These are phyloP conservation scores for Danio jaintianensis DNA, from an alignment of 2,797 vertebrate species.

Conservation along the genomic window DNA sequence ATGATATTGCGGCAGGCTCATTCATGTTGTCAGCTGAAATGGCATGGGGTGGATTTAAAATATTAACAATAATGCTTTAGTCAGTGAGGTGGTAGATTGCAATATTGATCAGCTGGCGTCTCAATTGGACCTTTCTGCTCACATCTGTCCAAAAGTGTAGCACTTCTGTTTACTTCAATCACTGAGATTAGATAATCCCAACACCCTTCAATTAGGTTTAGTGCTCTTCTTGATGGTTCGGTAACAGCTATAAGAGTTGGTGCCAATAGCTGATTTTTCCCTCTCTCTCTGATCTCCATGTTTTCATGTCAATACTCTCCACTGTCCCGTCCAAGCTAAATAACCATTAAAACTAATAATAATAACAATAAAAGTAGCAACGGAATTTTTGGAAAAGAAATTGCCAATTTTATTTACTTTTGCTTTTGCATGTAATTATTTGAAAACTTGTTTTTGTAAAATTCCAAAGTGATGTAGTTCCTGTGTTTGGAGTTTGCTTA, in stretches of 20 bases:
- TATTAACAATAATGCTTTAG: constrained; percentile 35
- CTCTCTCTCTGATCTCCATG: no score
- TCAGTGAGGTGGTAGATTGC: constrained; percentile 40
- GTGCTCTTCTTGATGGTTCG: not conserved
- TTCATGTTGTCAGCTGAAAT: constrained; percentile 43
- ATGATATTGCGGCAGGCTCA: not conserved
- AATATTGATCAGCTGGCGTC: constrained; percentile 31
- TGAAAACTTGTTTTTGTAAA: not conserved
- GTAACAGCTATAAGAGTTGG: no score
- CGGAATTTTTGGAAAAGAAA: no score
- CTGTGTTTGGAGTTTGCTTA: constrained; percentile 3
- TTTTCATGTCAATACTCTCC: no score
- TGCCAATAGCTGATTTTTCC: no score
- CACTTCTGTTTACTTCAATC: constrained; percentile 8
- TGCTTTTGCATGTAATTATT: not conserved
- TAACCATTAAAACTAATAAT: no score
- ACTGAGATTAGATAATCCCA: constrained; percentile 25
- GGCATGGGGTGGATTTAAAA: constrained; percentile 25
- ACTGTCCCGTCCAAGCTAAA: no score
- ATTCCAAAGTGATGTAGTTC: not conserved
- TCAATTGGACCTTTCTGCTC: not conserved
- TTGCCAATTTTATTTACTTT: not conserved
- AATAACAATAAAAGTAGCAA: no score
- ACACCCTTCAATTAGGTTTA: not conserved
- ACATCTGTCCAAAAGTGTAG: constrained; percentile 7